A percentile compares a stretch with the other conserved stretches of the same genome.
Evolutionary conservation across 2,113 vertebrate species (phyloP).

Genomic region (Sebastes schlegelii): DNA sequence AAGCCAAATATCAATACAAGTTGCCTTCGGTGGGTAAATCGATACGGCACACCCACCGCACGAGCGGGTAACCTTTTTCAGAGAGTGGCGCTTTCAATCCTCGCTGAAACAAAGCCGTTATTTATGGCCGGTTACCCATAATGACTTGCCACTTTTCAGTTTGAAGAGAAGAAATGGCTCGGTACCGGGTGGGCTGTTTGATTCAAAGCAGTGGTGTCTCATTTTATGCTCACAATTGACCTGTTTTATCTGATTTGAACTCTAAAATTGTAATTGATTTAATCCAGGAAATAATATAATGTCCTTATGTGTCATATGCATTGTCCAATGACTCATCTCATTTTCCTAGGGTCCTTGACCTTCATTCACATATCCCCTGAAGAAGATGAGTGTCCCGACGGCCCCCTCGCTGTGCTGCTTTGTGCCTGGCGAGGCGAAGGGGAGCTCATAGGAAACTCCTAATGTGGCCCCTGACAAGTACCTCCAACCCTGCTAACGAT

Average conservation of each 20-base stretch:
- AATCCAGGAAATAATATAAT: neutral
- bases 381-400: conserved; percentile 8
- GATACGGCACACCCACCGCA: conserved; percentile 13
- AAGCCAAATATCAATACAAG: conserved; percentile 46
- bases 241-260: neutral
- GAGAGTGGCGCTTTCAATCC: conserved; percentile 12
- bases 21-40: conserved; percentile 33
- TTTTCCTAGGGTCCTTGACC: conserved; percentile 13
- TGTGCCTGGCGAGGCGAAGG: conserved; percentile 56
- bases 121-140: conserved; percentile 6
- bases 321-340: neutral
- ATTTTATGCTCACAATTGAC: neutral
- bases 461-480: conserved; percentile 77
- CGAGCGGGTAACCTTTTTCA: conserved; percentile 51
- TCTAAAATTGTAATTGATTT: neutral
- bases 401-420: conserved; percentile 26
- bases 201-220: conserved; percentile 3
- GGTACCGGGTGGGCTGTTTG: neutral
- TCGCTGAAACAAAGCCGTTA: neutral
- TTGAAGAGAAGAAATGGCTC: conserved; percentile 6
- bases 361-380: neutral
- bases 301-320: neutral
- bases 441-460: conserved; percentile 76
- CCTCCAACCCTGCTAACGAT: conserved; percentile 79
- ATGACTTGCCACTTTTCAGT: conserved; percentile 25